These are phyloP conservation scores for Spodoptera exigua DNA, from an alignment of 2,888 invertebrate genomes.

Conservation along the genomic window DNA sequence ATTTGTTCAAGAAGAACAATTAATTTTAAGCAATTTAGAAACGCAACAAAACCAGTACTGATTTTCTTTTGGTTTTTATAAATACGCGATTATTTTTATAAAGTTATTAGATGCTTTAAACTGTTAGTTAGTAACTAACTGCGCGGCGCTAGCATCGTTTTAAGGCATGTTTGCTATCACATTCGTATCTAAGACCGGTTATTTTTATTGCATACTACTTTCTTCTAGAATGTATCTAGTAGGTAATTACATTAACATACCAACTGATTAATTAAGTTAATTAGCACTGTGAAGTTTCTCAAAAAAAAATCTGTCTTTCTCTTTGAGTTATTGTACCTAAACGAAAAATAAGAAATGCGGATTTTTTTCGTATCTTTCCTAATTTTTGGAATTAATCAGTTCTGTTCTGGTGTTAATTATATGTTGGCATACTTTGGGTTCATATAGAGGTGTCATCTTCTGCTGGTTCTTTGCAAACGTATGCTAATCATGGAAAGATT, in stretches of 20 bases:
- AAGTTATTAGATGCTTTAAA: too few relatives aligned
- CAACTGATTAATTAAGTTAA: conserved; percentile 53
- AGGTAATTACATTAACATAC: conserved; percentile 56
- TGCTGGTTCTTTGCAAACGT: too few relatives aligned
- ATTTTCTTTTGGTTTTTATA: too few relatives aligned
- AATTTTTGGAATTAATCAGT: not conserved
- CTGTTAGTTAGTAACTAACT: too few relatives aligned
- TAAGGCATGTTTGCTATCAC: conserved; percentile 34
- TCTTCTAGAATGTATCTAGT: conserved; percentile 50
- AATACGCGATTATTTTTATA: too few relatives aligned
- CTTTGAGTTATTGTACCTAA: conserved; percentile 31
- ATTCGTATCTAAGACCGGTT: conserved; percentile 44
- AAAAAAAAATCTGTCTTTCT: conserved; percentile 30
- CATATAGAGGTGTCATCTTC: too few relatives aligned
- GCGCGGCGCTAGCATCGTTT: conserved; percentile 2
- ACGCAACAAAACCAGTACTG: too few relatives aligned
- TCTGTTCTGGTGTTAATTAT: too few relatives aligned
- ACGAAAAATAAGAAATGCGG: conserved; percentile 9
- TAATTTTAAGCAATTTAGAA: too few relatives aligned
- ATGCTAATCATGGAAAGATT: too few relatives aligned
- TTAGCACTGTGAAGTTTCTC: conserved; percentile 41
- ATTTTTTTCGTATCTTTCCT: conserved; percentile 7
- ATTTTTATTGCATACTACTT: conserved; percentile 44
- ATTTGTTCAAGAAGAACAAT: too few relatives aligned
- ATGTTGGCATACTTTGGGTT: too few relatives aligned